phyloP scores from a whole-genome alignment of 2,113 vertebrate genomes.

The Albula glossodonta region DNA sequence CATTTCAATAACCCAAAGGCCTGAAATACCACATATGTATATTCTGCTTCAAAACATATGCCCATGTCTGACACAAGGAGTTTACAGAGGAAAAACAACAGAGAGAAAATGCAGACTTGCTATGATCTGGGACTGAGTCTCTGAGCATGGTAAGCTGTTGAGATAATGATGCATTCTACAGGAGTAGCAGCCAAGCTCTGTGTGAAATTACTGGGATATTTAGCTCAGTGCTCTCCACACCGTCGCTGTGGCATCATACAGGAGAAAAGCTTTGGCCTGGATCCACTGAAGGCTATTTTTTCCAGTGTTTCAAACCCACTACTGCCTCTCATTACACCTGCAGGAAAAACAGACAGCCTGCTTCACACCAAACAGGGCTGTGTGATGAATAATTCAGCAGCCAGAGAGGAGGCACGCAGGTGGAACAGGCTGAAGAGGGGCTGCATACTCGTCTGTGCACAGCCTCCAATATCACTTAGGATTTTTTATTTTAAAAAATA shows the following conservation, averaged over 20 bases:
- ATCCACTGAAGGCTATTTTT: slow-evolving; percentile 41
- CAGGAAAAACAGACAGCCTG: slow-evolving; percentile 63
- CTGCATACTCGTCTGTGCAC: not conserved
- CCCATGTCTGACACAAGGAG: not conserved
- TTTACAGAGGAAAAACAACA: not conserved
- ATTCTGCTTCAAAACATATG: not conserved
- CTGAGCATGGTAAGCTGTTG: not conserved
- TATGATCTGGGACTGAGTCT: not conserved
- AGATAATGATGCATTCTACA: not conserved
- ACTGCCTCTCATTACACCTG: slow-evolving; percentile 74
- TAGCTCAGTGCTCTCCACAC: slow-evolving; percentile 29
- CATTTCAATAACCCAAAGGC: slow-evolving; percentile 35
- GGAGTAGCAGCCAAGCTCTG: slow-evolving; percentile 10
- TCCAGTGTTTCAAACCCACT: slow-evolving; percentile 57
- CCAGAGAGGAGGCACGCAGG: slow-evolving; percentile 51
- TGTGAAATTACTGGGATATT: slow-evolving; percentile 42
- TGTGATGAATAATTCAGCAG: slow-evolving; percentile 70
- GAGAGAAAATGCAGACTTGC: not conserved
- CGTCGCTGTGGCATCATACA: slow-evolving; percentile 25
- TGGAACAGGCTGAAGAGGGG: not conserved
- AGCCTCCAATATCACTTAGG: slow-evolving; percentile 21
- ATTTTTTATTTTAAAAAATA: not conserved
- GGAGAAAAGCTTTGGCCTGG: slow-evolving; percentile 41
- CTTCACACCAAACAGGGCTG: slow-evolving; percentile 44
- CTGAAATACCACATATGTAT: slow-evolving; percentile 6